Conservation (phyloP, 2,888 invertebrate genomes). For the Acanthosepion lycidas region DNA sequence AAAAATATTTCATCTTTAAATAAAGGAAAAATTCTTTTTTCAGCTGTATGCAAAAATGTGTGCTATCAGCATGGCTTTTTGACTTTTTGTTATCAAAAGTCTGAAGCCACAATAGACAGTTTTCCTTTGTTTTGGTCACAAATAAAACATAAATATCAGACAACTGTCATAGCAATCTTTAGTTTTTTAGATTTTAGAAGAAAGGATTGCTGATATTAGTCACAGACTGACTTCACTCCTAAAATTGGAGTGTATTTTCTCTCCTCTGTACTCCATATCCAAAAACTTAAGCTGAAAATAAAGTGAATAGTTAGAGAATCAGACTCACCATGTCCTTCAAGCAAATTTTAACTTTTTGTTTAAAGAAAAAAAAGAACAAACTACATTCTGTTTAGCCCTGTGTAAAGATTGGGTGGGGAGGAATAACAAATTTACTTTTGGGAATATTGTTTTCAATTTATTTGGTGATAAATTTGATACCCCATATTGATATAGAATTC, state of each 20-base stretch:
- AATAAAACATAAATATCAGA: background rate
- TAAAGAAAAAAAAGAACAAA: background rate
- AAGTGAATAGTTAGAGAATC: background rate
- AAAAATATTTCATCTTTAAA: background rate
- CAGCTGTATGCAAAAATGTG: too few relatives aligned
- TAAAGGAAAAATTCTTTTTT: background rate
- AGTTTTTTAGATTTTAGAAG: background rate
- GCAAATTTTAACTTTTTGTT: background rate
- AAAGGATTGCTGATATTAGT: background rate
- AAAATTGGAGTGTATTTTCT: too few relatives aligned
- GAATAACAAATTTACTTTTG: background rate
- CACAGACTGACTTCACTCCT: background rate
- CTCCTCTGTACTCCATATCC: background rate
- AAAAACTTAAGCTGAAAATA: background rate
- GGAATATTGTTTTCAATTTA: background rate
- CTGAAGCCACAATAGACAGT: background rate
- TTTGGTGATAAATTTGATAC: background rate
- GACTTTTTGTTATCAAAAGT: background rate
- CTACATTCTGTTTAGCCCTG: background rate
- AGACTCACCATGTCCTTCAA: slow-evolving; percentile 24
- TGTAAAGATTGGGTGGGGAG: background rate
- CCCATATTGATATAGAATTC: background rate
- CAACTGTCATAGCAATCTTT: background rate
- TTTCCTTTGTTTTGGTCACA: background rate
- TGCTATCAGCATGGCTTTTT: too few relatives aligned